phyloP scores from a whole-genome alignment of 2,888 invertebrate species.

The Nymphalis urticae region DNA sequence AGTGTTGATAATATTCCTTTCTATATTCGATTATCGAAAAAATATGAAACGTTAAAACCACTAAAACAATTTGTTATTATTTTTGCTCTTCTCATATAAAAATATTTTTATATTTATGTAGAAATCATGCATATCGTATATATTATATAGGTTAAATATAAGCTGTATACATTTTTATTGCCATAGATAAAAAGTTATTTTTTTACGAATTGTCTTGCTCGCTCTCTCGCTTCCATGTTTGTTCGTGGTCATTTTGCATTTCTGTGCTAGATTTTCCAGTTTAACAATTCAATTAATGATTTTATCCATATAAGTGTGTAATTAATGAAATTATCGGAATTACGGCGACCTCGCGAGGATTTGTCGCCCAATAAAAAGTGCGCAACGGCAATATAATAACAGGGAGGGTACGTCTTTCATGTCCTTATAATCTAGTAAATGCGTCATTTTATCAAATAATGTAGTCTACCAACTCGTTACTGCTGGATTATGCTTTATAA shows the following conservation, averaged over 20 bases:
- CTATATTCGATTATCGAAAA: no score
- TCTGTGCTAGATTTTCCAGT: constrained; percentile 77
- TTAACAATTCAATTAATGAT: constrained; percentile 72
- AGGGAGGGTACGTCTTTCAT: constrained; percentile 81
- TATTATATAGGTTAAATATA: constrained; percentile 13
- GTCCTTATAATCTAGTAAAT: constrained; percentile 78
- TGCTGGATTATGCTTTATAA: constrained; percentile 49
- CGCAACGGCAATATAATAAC: constrained; percentile 74
- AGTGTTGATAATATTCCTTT: no score
- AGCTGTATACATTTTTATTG: constrained; percentile 8
- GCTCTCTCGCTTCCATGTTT: constrained; percentile 80
- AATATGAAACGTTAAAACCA: no score
- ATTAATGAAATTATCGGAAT: constrained; percentile 78
- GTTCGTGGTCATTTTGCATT: constrained; percentile 80
- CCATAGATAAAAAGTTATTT: constrained; percentile 55
- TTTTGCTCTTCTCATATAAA: background rate
- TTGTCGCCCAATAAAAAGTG: constrained; percentile 74
- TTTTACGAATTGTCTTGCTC: constrained; percentile 67
- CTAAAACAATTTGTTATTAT: no score
- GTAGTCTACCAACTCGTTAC: constrained; percentile 56
- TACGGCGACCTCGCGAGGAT: constrained; percentile 77
- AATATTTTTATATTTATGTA: background rate
- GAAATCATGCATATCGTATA: background rate
- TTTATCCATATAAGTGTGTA: constrained; percentile 69
- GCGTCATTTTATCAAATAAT: constrained; percentile 80